These are phyloP conservation scores for Hybognathus amarus DNA, from an alignment of 2,797 vertebrate genomes.

Conservation along the genomic window DNA sequence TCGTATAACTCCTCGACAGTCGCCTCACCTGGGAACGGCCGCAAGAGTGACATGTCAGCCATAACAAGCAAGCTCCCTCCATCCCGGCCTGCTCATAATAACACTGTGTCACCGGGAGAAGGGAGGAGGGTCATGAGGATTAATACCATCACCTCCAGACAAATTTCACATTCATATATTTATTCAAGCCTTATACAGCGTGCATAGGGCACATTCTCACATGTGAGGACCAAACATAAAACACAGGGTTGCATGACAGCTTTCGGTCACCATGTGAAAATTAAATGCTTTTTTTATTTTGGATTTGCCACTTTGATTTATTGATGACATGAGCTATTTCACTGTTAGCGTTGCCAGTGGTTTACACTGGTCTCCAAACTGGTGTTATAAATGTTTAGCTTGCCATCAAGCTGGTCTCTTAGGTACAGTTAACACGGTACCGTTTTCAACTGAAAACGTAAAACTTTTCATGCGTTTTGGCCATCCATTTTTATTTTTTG, in stretches of 20 bases:
- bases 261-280: neutral
- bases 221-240: neutral
- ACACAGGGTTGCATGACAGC: conserved; percentile 3
- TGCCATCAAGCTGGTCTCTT: neutral
- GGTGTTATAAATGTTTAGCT: neutral
- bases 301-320: neutral
- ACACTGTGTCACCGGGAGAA: conserved; percentile 47
- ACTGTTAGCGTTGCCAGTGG: neutral
- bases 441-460: too few relatives aligned
- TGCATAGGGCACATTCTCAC: neutral
- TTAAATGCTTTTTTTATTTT: neutral
- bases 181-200: conserved; percentile 43
- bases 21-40: conserved; percentile 80
- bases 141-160: conserved; percentile 55
- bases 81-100: conserved; percentile 49
- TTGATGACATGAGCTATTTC: neutral
- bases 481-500: too few relatives aligned
- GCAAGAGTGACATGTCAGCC: conserved; percentile 55
- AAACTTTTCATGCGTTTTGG: too few relatives aligned
- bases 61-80: conserved; percentile 48
- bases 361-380: neutral
- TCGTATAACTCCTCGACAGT: conserved; percentile 92
- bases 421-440: too few relatives aligned
- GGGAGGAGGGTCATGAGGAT: conserved; percentile 52
- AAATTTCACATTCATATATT: conserved; percentile 60